Conservation (phyloP, 2,888 invertebrate species). For the Drosophila birchii region DNA sequence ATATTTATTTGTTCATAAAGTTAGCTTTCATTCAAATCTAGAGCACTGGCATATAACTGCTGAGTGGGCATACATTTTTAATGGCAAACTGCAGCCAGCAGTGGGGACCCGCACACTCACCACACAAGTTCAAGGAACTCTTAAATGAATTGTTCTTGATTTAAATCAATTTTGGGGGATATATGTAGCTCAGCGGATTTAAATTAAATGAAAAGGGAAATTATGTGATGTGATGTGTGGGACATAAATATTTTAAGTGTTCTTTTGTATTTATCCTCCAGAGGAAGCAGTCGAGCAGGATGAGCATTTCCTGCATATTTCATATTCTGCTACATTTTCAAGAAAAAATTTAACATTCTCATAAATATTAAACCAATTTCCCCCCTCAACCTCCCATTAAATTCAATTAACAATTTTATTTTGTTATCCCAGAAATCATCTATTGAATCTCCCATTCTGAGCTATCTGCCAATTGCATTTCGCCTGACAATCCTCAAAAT, state of each 20-base stretch:
- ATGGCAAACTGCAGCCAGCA: slow-evolving; percentile 13
- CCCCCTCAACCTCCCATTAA: background rate
- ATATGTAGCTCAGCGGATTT: background rate
- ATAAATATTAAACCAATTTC: background rate
- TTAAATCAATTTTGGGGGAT: slow-evolving; percentile 11
- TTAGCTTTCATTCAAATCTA: slow-evolving; percentile 13
- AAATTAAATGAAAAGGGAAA: slow-evolving; percentile 18
- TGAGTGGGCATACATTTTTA: slow-evolving; percentile 20
- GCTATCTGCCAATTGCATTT: slow-evolving; percentile 10
- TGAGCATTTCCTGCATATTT: background rate
- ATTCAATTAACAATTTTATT: slow-evolving; percentile 6
- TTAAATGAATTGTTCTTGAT: slow-evolving; percentile 32
- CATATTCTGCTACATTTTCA: background rate
- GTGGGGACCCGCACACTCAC: slow-evolving; percentile 4
- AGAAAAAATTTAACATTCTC: background rate
- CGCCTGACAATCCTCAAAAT: slow-evolving; percentile 26
- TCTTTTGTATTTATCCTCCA: slow-evolving; percentile 7
- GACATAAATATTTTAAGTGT: background rate
- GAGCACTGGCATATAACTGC: slow-evolving; percentile 16
- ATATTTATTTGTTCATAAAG: slow-evolving; percentile 19
- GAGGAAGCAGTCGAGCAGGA: background rate
- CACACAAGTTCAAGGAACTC: slow-evolving; percentile 37
- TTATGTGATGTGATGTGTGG: background rate
- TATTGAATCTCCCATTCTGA: background rate
- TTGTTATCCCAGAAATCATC: background rate